Base-by-base conservation (phyloP, 2,797 vertebrate species). In the Garrulus glandarius region DNA sequence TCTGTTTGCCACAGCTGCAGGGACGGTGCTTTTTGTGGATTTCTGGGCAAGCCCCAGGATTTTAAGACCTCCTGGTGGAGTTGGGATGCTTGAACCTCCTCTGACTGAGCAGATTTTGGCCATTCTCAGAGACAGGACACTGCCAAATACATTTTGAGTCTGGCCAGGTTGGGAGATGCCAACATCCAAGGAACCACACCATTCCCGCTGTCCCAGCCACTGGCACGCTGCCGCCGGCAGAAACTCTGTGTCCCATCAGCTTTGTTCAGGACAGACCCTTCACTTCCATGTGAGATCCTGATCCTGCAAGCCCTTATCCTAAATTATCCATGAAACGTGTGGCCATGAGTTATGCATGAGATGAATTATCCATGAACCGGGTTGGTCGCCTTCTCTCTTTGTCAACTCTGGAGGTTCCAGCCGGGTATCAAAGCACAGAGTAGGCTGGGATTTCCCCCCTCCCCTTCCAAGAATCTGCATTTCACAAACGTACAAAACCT, bases 301-400 rank as follows among this genome's bases (percentile, higher is more conserved):
- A 95, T 90, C 95, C 81, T 93, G 69, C 84, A 92, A 93, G 72
- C 63, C 94, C 85, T 95, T 20, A 88, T 29, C 78, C 92, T 97
- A 95, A 97, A 96, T 95, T 96, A 97, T 96, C 95, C 95, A 97
- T 94, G 94, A 97, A 95, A 94, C 34, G 41, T 81, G 69, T 67
- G 87, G 69, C 22, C 72, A 93, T 96, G 94, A 95, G 92, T 95
- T 86, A 97, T 97, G 93, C 85, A 97, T 97, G 90, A 96, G 85
- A 95, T 97, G 94, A 96, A 97, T 96, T 96, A 96, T 93, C 95
- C 90, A 96, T 96, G 87, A 94, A 34, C 36, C 5, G 11, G 65
- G 57, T 78, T 81, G 94, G 94, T 95, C 5, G 64, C 57, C 87
- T 83, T 85, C 79, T 74, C 81, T 69, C 84, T 88, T 92, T 90